Evolutionary conservation across 2,113 vertebrate species (phyloP).

Genomic region (Pluvianellus socialis): DNA sequence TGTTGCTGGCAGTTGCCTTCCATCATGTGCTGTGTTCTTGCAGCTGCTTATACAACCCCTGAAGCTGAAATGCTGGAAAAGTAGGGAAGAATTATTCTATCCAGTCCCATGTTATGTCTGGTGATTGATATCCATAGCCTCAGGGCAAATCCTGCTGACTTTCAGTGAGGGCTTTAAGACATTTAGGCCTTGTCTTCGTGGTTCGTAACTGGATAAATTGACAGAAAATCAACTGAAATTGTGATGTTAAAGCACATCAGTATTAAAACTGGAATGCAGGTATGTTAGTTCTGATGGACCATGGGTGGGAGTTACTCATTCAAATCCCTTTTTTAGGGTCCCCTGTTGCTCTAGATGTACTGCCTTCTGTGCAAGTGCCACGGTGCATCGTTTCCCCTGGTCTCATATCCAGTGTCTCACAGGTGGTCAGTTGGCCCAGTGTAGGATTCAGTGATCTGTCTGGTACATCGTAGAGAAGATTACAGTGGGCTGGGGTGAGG

Average conservation of each 20-base stretch:
- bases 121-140: not conserved
- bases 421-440: not conserved
- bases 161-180: not conserved
- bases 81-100: not conserved
- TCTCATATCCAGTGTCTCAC: not conserved
- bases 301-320: not conserved
- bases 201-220: not conserved
- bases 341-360: rapidly evolving
- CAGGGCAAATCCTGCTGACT: not conserved
- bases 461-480: not conserved
- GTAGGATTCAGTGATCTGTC: not conserved
- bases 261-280: not conserved
- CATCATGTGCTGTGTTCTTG: not conserved
- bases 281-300: not conserved
- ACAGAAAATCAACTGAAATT: not conserved
- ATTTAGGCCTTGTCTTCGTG: not conserved
- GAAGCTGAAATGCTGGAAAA: not conserved
- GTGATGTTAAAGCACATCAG: not conserved
- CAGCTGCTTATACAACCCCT: not conserved
- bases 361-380: no score
- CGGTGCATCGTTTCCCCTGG: not conserved
- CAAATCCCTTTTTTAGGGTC: not conserved
- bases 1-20: not conserved
- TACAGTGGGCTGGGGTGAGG: not conserved
- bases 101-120: not conserved